Base-by-base conservation (phyloP, 2,888 invertebrate genomes). In the Drosophila melanosoma region DNA sequence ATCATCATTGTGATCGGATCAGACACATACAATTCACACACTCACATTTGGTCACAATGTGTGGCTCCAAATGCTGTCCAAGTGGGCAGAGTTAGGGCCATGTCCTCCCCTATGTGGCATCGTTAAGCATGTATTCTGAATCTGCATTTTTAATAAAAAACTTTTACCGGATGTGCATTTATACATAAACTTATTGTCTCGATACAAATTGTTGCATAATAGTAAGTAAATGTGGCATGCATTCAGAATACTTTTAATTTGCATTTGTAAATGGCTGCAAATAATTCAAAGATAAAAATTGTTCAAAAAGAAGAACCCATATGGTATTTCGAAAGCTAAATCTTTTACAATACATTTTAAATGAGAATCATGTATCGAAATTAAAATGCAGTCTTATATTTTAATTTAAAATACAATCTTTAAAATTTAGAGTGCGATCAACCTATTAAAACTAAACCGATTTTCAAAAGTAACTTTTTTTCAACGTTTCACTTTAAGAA, bases 1-100 rank as follows among this genome's bases (percentile, higher is more conserved):
- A 29, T 42, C 60, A 53, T 48, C 87, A 77, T 81, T 72, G 66
- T 80, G 76, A 83, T 68, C 87, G 84, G 87, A 83, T 89, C 84
- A 86, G 73, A 38, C 79, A 23, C 33, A 62, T 42, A 6, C 45
- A 45, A 45, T 45, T 45, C 15, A 6, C 58, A 66, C 67, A 83
- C 70, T 71, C 71, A 77, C 81, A 83, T 74, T 74, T 68, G 70
- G 42, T 64, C 69, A 69, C 87, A 74, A 69, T 73, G 69, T 73
- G 68, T 69, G 66, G 48, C 66, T 8, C 36, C 32, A 53, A 26
- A 20, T 32, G 15, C 45, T 56, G 67, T 59, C 69, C 56, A 56
- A 54, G 45, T 53, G 59, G 40, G 26, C 15, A n/a, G 29, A 45
- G 40, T 53, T 49, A 42, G 38, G 33, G n/a, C 42, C 45, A 45